phyloP scores from a whole-genome alignment of 2,888 invertebrate genomes.

The Napeogenes sylphis region DNA sequence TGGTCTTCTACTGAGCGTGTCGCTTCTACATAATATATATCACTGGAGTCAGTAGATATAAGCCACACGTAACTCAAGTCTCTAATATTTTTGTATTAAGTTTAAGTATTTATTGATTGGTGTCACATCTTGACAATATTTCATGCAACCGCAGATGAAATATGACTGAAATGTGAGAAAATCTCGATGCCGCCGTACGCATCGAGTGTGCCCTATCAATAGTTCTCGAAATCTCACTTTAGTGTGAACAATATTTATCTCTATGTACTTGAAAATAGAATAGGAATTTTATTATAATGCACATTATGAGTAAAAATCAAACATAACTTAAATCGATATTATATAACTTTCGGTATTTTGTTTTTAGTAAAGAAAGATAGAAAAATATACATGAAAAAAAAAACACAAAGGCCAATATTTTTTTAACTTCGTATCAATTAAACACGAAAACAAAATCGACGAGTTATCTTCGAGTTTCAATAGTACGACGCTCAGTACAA shows the following conservation, averaged over 20 bases:
- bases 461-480: slow-evolving; percentile 50
- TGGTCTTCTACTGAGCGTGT: too few relatives aligned
- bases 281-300: too few relatives aligned
- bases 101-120: slow-evolving; percentile 2
- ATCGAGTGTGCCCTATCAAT: slow-evolving; percentile 2
- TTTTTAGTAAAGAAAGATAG: too few relatives aligned
- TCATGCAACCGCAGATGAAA: slow-evolving; percentile 3
- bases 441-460: slow-evolving; percentile 21
- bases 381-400: too few relatives aligned
- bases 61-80: too few relatives aligned
- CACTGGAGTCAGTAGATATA: too few relatives aligned
- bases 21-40: too few relatives aligned
- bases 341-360: too few relatives aligned
- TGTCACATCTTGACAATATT: not conserved
- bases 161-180: slow-evolving; percentile 12
- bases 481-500: slow-evolving; percentile 52
- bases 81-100: not conserved
- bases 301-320: too few relatives aligned
- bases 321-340: too few relatives aligned
- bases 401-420: not conserved
- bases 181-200: not conserved
- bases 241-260: not conserved
- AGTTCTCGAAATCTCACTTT: slow-evolving; percentile 3
- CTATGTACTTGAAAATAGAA: not conserved
- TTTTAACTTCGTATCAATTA: not conserved